Percentiles rank a stretch among this genome's conserved stretches.
Conservation (phyloP, 2,797 vertebrate genomes). For the Gobionotothen gibberifrons region DNA sequence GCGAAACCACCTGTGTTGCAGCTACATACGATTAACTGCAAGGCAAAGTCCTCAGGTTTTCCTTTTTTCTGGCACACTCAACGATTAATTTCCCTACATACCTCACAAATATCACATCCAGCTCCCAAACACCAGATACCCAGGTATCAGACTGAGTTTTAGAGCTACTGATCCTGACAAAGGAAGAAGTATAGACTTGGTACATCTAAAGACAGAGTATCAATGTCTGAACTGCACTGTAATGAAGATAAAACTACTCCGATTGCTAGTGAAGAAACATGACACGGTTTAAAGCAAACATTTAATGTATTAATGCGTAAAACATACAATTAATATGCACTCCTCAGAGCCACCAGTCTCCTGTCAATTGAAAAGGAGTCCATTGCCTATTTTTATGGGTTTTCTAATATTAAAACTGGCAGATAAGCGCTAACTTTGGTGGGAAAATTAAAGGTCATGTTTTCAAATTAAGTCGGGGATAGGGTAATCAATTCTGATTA, state of each 20-base stretch:
- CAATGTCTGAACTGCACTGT: neutral
- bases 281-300: too few species aligned
- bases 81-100: constrained; percentile 27
- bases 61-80: constrained; percentile 17
- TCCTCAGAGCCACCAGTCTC: too few species aligned
- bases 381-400: too few species aligned
- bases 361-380: too few species aligned
- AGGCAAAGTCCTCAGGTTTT: constrained; percentile 49
- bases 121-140: constrained; percentile 27
- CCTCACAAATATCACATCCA: constrained; percentile 9
- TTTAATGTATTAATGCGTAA: too few species aligned
- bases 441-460: neutral
- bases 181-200: too few species aligned
- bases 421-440: too few species aligned
- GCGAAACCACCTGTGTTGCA: constrained; percentile 33
- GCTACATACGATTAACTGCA: constrained; percentile 46
- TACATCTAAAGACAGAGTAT: neutral
- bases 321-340: too few species aligned
- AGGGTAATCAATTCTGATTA: neutral
- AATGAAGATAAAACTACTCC: neutral
- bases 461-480: neutral
- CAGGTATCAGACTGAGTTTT: neutral
- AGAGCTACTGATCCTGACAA: neutral
- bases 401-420: too few species aligned
- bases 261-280: too few species aligned